Base-by-base conservation (phyloP, 2,797 vertebrate genomes). In the Sebastes jordani region DNA sequence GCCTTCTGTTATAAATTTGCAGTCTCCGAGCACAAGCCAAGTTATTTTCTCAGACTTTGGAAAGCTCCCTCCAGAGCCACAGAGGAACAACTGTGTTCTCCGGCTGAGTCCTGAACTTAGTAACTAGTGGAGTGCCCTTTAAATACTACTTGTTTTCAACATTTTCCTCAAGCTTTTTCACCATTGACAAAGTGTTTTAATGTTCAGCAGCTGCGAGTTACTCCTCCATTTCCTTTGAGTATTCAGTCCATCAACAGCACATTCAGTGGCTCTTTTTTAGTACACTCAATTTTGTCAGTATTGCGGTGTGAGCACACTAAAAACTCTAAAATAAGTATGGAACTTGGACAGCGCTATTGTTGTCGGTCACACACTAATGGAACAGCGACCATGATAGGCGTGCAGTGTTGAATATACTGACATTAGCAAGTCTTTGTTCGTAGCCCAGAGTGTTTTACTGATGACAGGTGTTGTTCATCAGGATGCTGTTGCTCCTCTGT, bases 381-480 rank as follows among this genome's bases (percentile, higher is more conserved):
- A 22, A 63, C 74, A 14, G 25, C 30, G 55, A 58, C 60, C 56
- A 6, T 54, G 81, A 65, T 49, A 74, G 62, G 60, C 23, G 49
- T 52, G 7, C 29, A 27, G 27, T 54, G n/a, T 32, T 56, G 32
- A 59, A 74, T 8, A 63, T 9, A 27, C 38, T 20, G 76, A 75
- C 84, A 73, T 64, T 62, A 76, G 63, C 68, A n/a, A 36, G 75
- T 73, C 85, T 86, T 88, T 86, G 88, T 89, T 86, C 54, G 23
- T 2, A 3, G 63, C 65, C 70, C 72, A 36, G 70, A 71, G 74
- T 74, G 83, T 71, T 70, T 29, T 63, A 23, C 76, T 78, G 68
- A 85, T 86, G 83, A 82, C 90, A 90, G 86, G 83, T 89, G 87
- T 49, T 83, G 70, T 88, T 88, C 87, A 82, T 83, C 81, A 67